Evolutionary conservation across 2,113 vertebrate genomes (phyloP), one percentile per base, ranked within the genome.

Genomic region (Pseudonaja textilis): DNA sequence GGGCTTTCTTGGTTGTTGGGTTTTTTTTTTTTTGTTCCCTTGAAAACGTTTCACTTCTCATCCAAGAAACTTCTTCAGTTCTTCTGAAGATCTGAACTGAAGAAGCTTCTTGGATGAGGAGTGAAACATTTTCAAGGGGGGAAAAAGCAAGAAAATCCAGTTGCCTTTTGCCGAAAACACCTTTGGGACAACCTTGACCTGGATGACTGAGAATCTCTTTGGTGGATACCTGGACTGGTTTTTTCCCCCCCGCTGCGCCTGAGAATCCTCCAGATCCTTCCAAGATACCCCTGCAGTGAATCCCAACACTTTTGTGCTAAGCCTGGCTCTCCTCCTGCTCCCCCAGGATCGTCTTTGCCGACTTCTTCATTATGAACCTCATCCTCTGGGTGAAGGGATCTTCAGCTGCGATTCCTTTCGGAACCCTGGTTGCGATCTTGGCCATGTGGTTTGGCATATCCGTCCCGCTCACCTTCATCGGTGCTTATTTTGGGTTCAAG

Each of bases 321-420:
- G 22, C 4, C 20, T 16, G 29, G 26, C 9, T 6, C 9, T 64
- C 12, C 39, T 55, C 91, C 34, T 52, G 26, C 39, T 50, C 56
- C 56, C 14, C 5, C 92, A 99, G 99, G 25, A 98, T 99, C 93
- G 97, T 99, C 91, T 99, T 99, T 97, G 97, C 98, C 39, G 98
- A 99, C 96, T 98, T 99, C 96, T 99, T 99, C 95, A 95, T 98
- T 95, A 99, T 99, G 98, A 99, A 99, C 96, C 96, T 99, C 93
- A 99, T 99, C 96, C 97, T 99, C 42, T 99, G 98, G 98, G 98
- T 98, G 50, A 98, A 99, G 95, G 98, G 98, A 1, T 99, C 99
- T 29, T 99, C 98, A 1, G 98, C 98, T 55, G 98, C 98, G 3
- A 98, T 99, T 93, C 98, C 98, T 42, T 99, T 99, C 88, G 97